Percentiles rank a stretch among this genome's conserved stretches.
Conservation (phyloP, 1,140 invertebrate species). For the Saccostrea echinata region DNA sequence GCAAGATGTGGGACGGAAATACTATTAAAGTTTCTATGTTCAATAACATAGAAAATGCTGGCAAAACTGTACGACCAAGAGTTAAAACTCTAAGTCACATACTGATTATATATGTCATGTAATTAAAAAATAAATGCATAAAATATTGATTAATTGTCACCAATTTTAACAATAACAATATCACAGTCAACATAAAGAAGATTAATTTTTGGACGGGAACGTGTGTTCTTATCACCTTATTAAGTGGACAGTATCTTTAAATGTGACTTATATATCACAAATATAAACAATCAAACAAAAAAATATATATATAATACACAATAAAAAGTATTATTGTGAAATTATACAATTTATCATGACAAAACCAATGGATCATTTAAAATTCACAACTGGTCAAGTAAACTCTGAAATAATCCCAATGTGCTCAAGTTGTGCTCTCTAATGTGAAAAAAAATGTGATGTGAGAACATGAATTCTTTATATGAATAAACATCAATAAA, state of each 20-base stretch:
- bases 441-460: no score
- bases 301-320: neutral
- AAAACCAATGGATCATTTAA: no score
- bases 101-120: neutral
- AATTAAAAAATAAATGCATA: constrained; percentile 9
- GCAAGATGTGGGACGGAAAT: neutral
- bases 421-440: no score
- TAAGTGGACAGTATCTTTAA: neutral
- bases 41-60: neutral
- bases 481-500: no score
- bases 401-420: no score
- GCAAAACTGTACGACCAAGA: neutral
- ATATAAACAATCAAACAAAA: neutral
- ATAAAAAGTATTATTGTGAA: neutral
- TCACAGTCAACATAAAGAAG: constrained; percentile 29
- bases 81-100: neutral
- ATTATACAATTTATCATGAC: no score
- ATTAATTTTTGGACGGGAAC: neutral
- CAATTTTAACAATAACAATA: constrained; percentile 22
- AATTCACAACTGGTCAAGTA: no score
- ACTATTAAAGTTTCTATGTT: neutral
- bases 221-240: neutral
- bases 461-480: no score
- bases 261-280: neutral
- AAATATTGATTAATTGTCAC: constrained; percentile 6